These are phyloP conservation scores for Arenaria interpres DNA, from an alignment of 2,113 vertebrate species.

Conservation along the genomic window DNA sequence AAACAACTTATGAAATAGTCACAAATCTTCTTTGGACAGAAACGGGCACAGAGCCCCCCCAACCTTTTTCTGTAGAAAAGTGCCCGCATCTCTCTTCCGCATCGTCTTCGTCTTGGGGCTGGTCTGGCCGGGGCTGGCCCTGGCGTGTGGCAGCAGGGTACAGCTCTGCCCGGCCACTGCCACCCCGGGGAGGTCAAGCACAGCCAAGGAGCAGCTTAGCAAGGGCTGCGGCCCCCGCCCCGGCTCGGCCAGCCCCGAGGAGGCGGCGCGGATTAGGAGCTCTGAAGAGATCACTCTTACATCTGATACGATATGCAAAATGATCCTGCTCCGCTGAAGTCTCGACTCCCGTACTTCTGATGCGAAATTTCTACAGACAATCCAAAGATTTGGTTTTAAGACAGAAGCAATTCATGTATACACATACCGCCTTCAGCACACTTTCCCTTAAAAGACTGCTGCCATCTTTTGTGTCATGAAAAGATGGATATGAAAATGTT, in stretches of 20 bases:
- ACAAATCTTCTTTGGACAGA: not conserved
- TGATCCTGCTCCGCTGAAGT: not conserved
- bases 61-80: not conserved
- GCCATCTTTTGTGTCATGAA: not conserved
- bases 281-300: not conserved
- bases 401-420: not conserved
- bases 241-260: rapidly evolving
- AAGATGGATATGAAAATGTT: not conserved
- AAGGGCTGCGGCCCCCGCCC: not conserved
- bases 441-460: not conserved
- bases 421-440: not conserved
- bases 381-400: not conserved
- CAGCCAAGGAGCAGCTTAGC: not conserved
- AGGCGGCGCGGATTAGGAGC: not conserved
- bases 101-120: not conserved
- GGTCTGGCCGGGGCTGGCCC: not conserved
- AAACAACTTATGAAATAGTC: not conserved
- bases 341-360: not conserved
- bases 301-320: not conserved
- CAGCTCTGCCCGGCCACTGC: not conserved
- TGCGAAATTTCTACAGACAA: not conserved
- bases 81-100: not conserved
- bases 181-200: rapidly evolving
- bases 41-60: not conserved
- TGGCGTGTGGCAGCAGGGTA: rapidly evolving